Evolutionary conservation across 1,140 invertebrate species (phyloP).

Genomic region (Drosophila sp.): DNA sequence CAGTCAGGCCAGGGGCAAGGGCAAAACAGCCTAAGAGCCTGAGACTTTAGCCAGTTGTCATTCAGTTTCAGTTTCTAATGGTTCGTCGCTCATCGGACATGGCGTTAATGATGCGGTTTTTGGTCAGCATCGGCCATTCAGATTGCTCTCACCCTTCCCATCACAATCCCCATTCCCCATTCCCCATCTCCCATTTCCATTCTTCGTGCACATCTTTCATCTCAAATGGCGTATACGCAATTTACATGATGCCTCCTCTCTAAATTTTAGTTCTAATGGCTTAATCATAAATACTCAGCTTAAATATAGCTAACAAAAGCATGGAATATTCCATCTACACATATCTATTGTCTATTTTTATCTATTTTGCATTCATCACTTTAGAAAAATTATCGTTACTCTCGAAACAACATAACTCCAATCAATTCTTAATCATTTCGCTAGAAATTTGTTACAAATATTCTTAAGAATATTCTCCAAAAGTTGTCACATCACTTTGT

Average conservation of each 20-base stretch:
- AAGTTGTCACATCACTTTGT: too few species aligned
- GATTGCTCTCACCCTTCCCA: background rate
- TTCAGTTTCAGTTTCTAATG: conserved; percentile 47
- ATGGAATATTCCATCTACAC: too few species aligned
- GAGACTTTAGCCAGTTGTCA: conserved; percentile 76
- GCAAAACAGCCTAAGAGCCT: conserved; percentile 33
- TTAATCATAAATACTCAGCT: background rate
- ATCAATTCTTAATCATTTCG: too few species aligned
- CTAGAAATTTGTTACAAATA: too few species aligned
- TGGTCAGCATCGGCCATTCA: conserved; percentile 47
- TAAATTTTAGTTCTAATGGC: background rate
- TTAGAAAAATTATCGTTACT: too few species aligned
- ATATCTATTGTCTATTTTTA: too few species aligned
- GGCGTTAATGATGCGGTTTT: conserved; percentile 76
- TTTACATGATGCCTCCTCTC: conserved; percentile 51
- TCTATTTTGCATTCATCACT: too few species aligned
- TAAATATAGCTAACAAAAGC: too few species aligned
- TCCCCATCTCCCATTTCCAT: background rate
- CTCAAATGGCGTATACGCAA: conserved; percentile 60
- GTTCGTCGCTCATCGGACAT: conserved; percentile 45
- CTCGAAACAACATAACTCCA: too few species aligned
- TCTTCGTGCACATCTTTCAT: conserved; percentile 1
- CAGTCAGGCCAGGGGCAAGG: background rate
- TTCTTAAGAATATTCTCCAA: too few species aligned
- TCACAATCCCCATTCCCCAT: background rate